These are phyloP conservation scores for Halyomorpha halys DNA, from an alignment of 1,140 invertebrate species.

Conservation along the genomic window DNA sequence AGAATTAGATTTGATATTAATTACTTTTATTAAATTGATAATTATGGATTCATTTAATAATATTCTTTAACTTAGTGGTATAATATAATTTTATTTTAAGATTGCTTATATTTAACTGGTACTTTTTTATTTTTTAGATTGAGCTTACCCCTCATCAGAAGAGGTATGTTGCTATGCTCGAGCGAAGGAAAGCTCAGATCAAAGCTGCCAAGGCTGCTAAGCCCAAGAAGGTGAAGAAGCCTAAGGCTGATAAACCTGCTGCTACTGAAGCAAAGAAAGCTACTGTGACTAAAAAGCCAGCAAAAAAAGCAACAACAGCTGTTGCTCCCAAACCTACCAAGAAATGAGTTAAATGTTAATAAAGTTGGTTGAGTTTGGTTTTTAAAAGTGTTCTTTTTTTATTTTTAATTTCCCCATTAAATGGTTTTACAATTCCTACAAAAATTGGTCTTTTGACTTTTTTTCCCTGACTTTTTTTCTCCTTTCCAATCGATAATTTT, in stretches of 20 bases:
- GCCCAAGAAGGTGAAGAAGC: constrained; percentile 43
- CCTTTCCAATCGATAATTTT: too few species aligned
- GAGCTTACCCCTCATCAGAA: constrained; percentile 40
- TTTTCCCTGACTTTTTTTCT: too few species aligned
- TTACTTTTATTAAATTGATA: too few species aligned
- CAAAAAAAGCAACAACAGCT: constrained; percentile 10
- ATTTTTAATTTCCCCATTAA: too few species aligned
- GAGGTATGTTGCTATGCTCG: constrained; percentile 41
- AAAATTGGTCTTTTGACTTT: too few species aligned
- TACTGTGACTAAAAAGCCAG: constrained; percentile 31
- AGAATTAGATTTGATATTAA: too few species aligned
- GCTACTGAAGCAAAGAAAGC: constrained; percentile 35
- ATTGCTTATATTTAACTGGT: constrained; percentile 3
- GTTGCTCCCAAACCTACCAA: constrained; percentile 10
- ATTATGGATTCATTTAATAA: too few species aligned
- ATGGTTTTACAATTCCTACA: too few species aligned
- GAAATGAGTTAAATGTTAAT: constrained; percentile 4
- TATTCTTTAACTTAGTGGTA: not conserved
- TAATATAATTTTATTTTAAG: not conserved
- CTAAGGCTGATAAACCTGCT: constrained; percentile 30
- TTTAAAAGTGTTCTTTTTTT: constrained; percentile 1
- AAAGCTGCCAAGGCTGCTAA: constrained; percentile 40
- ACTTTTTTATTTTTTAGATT: constrained; percentile 38
- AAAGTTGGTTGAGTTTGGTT: not conserved
- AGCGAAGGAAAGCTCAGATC: constrained; percentile 42